A percentile compares a stretch with the other conserved stretches of the same genome.
Conservation (phyloP, 2,797 vertebrate species). For the Acridotheres tristis region DNA sequence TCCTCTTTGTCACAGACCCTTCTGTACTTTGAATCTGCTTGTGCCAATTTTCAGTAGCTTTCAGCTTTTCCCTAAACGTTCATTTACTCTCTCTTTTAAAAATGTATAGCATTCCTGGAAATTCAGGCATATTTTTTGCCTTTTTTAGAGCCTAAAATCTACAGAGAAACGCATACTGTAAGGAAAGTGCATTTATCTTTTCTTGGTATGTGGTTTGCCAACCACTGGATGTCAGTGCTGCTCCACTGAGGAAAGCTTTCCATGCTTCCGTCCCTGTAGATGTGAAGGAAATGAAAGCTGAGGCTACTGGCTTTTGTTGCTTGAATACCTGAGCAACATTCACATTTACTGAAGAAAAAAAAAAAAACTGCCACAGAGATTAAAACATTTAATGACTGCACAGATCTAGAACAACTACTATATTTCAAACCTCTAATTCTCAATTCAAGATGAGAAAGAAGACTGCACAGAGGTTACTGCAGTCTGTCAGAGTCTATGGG, state of each 20-base stretch:
- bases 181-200: not conserved
- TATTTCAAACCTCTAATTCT: not conserved
- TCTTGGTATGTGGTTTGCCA: conserved; percentile 21
- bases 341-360: not conserved
- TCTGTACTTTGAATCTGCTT: not conserved
- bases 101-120: not conserved
- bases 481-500: not conserved
- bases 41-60: not conserved
- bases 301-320: not conserved
- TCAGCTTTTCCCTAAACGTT: not conserved
- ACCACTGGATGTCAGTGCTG: conserved; percentile 64
- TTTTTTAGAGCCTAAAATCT: not conserved
- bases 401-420: fast-evolving
- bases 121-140: not conserved
- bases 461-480: not conserved
- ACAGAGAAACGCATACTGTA: not conserved
- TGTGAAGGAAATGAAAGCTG: not conserved
- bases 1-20: not conserved
- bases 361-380: not conserved
- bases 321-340: not conserved
- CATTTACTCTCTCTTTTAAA: not conserved
- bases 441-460: not conserved
- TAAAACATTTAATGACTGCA: not conserved
- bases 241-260: not conserved
- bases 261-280: not conserved